These are phyloP conservation scores for Crenuchus spilurus DNA, from an alignment of 2,797 vertebrate genomes.

Conservation along the genomic window DNA sequence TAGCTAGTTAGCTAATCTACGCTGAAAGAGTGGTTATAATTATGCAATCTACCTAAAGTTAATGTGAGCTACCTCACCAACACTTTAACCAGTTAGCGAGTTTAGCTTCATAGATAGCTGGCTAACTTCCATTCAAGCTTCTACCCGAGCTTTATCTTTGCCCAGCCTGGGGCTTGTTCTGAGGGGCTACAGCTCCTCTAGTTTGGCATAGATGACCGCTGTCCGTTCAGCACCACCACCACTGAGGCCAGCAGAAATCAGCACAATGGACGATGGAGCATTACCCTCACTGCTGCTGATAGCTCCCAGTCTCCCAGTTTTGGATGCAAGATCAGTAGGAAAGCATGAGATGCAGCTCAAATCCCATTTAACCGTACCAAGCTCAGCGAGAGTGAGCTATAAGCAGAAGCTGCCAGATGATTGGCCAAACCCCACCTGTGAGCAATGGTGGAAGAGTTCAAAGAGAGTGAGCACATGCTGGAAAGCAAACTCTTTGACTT, in stretches of 20 bases:
- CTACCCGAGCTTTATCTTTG: neutral
- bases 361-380: slow-evolving; percentile 51
- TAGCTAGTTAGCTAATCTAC: neutral
- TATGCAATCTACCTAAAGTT: neutral
- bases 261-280: slow-evolving; percentile 29
- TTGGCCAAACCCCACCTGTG: slow-evolving; percentile 46
- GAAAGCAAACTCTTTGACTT: slow-evolving; percentile 49
- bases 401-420: slow-evolving; percentile 43
- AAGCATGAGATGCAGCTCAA: slow-evolving; percentile 46
- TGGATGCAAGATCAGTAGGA: slow-evolving; percentile 50
- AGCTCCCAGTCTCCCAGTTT: slow-evolving; percentile 32
- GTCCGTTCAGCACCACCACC: slow-evolving; percentile 42
- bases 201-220: slow-evolving; percentile 17
- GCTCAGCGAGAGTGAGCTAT: slow-evolving; percentile 45
- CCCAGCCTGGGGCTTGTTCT: neutral
- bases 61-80: neutral
- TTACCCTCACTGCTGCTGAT: slow-evolving; percentile 17
- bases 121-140: neutral
- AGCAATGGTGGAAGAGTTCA: slow-evolving; percentile 48
- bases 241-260: slow-evolving; percentile 36
- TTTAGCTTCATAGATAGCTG: neutral
- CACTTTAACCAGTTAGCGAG: too few species aligned
- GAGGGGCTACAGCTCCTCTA: neutral
- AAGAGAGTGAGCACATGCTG: slow-evolving; percentile 37
- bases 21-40: too few species aligned